Conservation (phyloP, 2,113 vertebrate species). For the Phaetusa simplex region DNA sequence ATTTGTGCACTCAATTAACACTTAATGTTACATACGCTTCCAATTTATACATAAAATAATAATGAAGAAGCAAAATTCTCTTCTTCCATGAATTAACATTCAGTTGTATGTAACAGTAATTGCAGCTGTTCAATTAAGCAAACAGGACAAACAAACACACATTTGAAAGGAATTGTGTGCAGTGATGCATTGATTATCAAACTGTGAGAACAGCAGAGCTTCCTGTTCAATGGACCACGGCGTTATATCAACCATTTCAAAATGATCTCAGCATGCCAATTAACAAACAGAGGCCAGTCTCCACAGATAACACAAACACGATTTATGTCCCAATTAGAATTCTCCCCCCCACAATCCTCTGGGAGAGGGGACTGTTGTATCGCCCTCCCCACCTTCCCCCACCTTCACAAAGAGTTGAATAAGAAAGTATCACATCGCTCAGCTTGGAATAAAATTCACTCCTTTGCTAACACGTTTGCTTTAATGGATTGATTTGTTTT, state of each 20-base stretch:
- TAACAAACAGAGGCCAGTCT: constrained; percentile 69
- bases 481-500: not conserved
- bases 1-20: constrained; percentile 51
- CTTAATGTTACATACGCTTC: constrained; percentile 59
- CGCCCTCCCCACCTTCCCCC: not conserved
- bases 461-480: not conserved
- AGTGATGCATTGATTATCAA: constrained; percentile 78
- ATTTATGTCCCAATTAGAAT: constrained; percentile 69
- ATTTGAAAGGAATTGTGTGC: constrained; percentile 76
- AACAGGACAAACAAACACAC: constrained; percentile 77
- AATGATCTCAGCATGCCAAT: constrained; percentile 76
- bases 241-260: constrained; percentile 69
- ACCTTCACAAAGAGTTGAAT: not conserved
- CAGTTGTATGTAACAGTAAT: constrained; percentile 79
- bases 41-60: constrained; percentile 74
- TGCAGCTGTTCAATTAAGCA: constrained; percentile 83
- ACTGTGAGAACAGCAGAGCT: constrained; percentile 78
- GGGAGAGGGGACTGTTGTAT: not conserved
- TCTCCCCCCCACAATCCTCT: not conserved
- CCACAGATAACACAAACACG: constrained; percentile 56
- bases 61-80: constrained; percentile 62
- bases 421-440: not conserved
- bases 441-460: not conserved
- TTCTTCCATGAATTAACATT: constrained; percentile 77
- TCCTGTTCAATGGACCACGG: constrained; percentile 74